Evolutionary conservation across 1,140 invertebrate genomes (phyloP), one percentile per base, ranked within the genome.

Genomic region (Maconellicoccus hirsutus): DNA sequence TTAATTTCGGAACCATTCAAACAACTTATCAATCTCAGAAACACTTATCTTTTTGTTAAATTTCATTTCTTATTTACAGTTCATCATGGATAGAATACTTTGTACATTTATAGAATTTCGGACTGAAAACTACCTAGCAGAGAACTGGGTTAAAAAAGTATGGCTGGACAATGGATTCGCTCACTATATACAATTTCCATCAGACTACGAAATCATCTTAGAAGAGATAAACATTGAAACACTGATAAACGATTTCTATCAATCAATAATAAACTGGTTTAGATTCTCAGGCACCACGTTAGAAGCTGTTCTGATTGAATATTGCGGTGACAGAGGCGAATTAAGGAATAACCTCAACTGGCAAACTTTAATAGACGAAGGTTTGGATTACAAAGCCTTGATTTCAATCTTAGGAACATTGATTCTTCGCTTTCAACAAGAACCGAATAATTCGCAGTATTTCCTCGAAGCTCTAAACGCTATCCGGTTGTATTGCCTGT

Each of bases 391-490:
- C 70, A 81, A 78, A 72, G 75, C 76, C 19, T 73, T 87, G 10
- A 75, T 85, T 26, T 79, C 83, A 6, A 73, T 85, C 52, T 75
- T 86, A 70, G 82, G 80, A 38, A 82, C 81, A 73, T 77, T 85
- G 63, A 80, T 84, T 7, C 79, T 81, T 61, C 75, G 29, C 14
- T 84, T 84, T 7, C 80, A 81, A 70, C 75, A 75, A 69, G 75
- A 78, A 29, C 72, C 76, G 12, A 76, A 76, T 4, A 76, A 77
- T 26, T 76, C 79, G 63, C 77, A 80, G 0, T 74, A 77, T 3
- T 76, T 79, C 19, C 76, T 80, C 66, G 73, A 77, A 6, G 81
- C 81, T 73, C 74, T 83, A 0, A 73, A 77, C 26, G 81, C 82
- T 1, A 78, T 80, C 8, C 80, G 80, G 71, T 70, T 83, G 0